phyloP scores from a whole-genome alignment of 2,113 vertebrate species.

The Etheostoma cragini region DNA sequence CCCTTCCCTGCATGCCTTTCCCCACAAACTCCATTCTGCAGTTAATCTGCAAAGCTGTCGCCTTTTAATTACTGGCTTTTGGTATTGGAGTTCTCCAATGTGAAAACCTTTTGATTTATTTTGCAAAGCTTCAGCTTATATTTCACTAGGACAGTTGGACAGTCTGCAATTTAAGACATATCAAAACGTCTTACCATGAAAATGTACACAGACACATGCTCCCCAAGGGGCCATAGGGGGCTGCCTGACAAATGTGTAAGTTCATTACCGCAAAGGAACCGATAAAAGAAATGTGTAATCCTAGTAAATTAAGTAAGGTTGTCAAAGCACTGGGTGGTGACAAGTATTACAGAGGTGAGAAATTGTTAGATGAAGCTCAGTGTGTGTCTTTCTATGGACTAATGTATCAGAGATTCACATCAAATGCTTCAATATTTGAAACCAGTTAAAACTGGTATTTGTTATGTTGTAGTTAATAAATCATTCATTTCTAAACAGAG shows the following conservation, averaged over 20 bases:
- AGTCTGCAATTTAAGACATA: slow-evolving; percentile 43
- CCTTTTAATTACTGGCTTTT: slow-evolving; percentile 85
- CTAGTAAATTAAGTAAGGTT: slow-evolving; percentile 77
- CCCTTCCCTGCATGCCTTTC: slow-evolving; percentile 76
- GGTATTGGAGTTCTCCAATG: slow-evolving; percentile 60
- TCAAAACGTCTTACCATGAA: slow-evolving; percentile 29
- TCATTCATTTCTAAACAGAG: slow-evolving; percentile 50
- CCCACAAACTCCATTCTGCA: slow-evolving; percentile 75
- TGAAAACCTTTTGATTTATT: slow-evolving; percentile 70
- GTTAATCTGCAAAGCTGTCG: slow-evolving; percentile 77
- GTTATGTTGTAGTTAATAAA: slow-evolving; percentile 61
- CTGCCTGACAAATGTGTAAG: slow-evolving; percentile 72
- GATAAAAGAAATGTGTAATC: slow-evolving; percentile 77
- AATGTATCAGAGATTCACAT: slow-evolving; percentile 37
- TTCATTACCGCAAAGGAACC: slow-evolving; percentile 77
- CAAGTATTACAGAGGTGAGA: slow-evolving; percentile 74
- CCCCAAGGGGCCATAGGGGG: slow-evolving; percentile 67
- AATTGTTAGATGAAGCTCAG: slow-evolving; percentile 70
- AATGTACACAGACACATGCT: slow-evolving; percentile 37
- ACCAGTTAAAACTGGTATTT: slow-evolving; percentile 44
- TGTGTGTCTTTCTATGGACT: slow-evolving; percentile 59
- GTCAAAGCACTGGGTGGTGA: slow-evolving; percentile 65
- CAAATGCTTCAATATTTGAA: slow-evolving; percentile 46
- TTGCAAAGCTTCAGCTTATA: slow-evolving; percentile 63
- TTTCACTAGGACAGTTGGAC: slow-evolving; percentile 32